phyloP scores from a whole-genome alignment of 2,888 invertebrate genomes.

The Mesorhabditis spiculigera region DNA sequence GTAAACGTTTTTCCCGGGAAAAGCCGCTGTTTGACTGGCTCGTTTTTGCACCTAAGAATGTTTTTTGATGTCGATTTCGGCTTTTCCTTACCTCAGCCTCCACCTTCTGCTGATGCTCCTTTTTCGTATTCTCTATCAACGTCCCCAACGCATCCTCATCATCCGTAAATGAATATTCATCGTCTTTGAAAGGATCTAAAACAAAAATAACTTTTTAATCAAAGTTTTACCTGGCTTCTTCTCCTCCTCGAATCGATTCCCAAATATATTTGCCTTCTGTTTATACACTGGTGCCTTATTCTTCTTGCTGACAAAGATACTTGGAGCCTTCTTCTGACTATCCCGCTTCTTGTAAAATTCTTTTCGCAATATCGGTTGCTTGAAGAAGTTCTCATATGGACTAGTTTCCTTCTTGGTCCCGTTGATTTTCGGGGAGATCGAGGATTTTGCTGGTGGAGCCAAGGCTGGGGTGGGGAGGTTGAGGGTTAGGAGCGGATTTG shows the following conservation, averaged over 20 bases:
- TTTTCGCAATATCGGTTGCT: not conserved
- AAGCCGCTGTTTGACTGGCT: slow-evolving; percentile 12
- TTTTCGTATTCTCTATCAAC: not conserved
- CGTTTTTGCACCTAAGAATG: slow-evolving; percentile 11
- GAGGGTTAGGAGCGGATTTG: not conserved
- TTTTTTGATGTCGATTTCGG: slow-evolving; percentile 4
- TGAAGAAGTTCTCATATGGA: not conserved
- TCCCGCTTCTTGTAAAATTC: not conserved
- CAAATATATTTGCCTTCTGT: slow-evolving; percentile 20
- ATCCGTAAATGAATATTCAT: slow-evolving; percentile 34
- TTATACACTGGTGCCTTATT: slow-evolving; percentile 39
- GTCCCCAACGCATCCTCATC: slow-evolving; percentile 21
- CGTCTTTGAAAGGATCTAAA: slow-evolving; percentile 10
- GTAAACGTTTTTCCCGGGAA: slow-evolving; percentile 26
- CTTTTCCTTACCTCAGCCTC: slow-evolving; percentile 13
- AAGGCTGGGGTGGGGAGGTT: no score
- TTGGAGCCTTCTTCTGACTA: not conserved
- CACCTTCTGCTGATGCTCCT: slow-evolving; percentile 6
- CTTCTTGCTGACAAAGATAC: not conserved
- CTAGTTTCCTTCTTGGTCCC: not conserved
- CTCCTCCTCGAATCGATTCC: slow-evolving; percentile 11
- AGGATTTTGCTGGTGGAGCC: not conserved
- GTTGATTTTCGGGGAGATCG: no score
- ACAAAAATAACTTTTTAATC: slow-evolving; percentile 5
- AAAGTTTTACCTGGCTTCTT: slow-evolving; percentile 4